Evolutionary conservation across 2,113 vertebrate genomes (phyloP), one percentile per base, ranked within the genome.

Genomic region (Eclectus roratus): DNA sequence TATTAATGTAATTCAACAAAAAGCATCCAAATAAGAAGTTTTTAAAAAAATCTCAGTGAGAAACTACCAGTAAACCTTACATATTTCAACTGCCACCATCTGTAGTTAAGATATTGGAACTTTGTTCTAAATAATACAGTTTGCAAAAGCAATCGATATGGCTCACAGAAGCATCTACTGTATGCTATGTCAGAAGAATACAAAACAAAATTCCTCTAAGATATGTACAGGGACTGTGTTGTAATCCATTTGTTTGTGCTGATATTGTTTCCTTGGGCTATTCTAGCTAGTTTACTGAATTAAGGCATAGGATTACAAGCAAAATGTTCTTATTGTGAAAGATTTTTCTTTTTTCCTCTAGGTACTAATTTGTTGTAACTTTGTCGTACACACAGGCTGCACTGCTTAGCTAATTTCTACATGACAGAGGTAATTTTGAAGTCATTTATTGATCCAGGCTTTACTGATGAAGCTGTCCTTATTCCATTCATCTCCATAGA

Each of bases 1-100:
- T 52, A 91, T 63, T 89, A 85, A 87, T 82, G 27, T 17, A 94
- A 91, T 93, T 77, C 46, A 64, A 69, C 11, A 85, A 80, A 89
- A 70, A 91, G 5, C 28, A 88, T 37, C 18, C 41, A 93, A 78
- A 81, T 52, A 41, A 72, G 69, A 58, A 13, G 3, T 49, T 78
- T 89, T 50, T 20, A 55, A 80, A 93, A 80, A 93, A 60, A 52
- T 35, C n/a, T 92, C 43, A 69, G 11, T 28, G 44, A 88, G 80
- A 96, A 94, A 49, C 53, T 83, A 21, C 21, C 52, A 80, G 72
- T 74, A 61, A 70, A 6, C 17, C 23, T 80, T 64, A 27, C 5
- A 49, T 63, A 83, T 88, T 95, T 85, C 56, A 79, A 10, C 29
- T 68, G 23, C n/a, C 16, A 77, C 16, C 7, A 61, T 56, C 23